These are phyloP conservation scores for Delichon dasypus DNA, from an alignment of 2,797 vertebrate species.

Conservation along the genomic window DNA sequence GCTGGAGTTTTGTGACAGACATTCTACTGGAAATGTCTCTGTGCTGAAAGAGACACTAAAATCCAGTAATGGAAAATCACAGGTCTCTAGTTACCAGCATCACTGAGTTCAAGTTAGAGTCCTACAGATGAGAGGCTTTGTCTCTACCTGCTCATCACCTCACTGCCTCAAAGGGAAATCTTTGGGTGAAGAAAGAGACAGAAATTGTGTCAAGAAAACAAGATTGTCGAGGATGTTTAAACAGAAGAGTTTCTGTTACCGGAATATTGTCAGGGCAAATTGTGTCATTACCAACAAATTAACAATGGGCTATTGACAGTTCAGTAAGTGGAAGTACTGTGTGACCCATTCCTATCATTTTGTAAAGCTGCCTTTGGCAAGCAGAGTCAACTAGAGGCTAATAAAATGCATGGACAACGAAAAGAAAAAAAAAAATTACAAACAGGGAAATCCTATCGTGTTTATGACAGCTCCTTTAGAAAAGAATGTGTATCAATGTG, in stretches of 20 bases:
- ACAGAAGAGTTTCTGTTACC: background rate
- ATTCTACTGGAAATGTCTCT: background rate
- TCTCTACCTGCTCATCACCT: background rate
- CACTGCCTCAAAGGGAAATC: background rate
- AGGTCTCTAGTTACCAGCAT: background rate
- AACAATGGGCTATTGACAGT: background rate
- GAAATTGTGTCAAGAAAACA: background rate
- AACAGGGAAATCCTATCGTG: background rate
- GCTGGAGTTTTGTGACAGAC: background rate
- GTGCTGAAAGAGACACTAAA: background rate
- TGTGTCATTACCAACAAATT: background rate
- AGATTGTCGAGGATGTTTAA: background rate
- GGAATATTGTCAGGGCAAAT: background rate
- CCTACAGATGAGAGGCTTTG: background rate
- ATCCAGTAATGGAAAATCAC: background rate
- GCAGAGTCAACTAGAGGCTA: background rate
- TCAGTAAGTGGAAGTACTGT: background rate
- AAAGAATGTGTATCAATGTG: background rate
- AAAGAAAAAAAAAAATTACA: background rate
- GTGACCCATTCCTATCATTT: background rate
- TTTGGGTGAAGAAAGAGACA: background rate
- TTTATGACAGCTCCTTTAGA: background rate
- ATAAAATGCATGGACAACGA: background rate
- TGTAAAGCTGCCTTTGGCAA: background rate
- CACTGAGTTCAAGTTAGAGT: background rate